These are phyloP conservation scores for Cylindroiulus punctatus DNA, from an alignment of 2,888 invertebrate species.

Conservation along the genomic window DNA sequence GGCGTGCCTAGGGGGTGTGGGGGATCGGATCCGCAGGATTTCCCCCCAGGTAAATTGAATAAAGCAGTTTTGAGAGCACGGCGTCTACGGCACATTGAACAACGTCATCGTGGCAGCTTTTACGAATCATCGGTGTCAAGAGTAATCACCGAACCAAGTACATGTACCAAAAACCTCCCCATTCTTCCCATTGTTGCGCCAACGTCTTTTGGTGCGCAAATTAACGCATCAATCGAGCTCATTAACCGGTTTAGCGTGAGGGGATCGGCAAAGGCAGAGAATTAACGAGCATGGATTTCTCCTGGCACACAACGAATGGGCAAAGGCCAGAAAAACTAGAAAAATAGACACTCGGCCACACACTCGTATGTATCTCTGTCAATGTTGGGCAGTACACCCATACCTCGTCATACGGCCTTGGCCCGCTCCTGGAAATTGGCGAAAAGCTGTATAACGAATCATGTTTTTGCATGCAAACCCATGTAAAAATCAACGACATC, in stretches of 20 bases:
- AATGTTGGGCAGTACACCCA: too few relatives aligned
- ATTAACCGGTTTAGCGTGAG: neutral
- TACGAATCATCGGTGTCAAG: slow-evolving; percentile 18
- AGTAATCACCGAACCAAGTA: neutral
- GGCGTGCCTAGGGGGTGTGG: neutral
- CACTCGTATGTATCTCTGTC: too few relatives aligned
- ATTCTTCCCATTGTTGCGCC: neutral
- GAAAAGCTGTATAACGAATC: too few relatives aligned
- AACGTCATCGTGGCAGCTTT: slow-evolving; percentile 10
- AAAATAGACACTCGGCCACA: too few relatives aligned
- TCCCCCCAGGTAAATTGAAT: neutral
- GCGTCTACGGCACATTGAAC: slow-evolving; percentile 2
- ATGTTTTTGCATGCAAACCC: too few relatives aligned
- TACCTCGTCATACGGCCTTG: too few relatives aligned
- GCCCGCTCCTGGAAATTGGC: too few relatives aligned
- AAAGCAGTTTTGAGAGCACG: neutral
- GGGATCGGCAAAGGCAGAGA: neutral
- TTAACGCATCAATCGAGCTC: slow-evolving; percentile 8
- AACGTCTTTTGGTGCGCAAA: slow-evolving; percentile 10
- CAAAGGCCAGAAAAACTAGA: too few relatives aligned
- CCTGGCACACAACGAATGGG: too few relatives aligned
- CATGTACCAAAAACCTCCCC: neutral
- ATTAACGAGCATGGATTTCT: too few relatives aligned
- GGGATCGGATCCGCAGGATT: neutral
- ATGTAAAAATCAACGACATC: too few relatives aligned